phyloP scores from a whole-genome alignment of 2,113 vertebrate genomes.

The Apteryx mantelli region DNA sequence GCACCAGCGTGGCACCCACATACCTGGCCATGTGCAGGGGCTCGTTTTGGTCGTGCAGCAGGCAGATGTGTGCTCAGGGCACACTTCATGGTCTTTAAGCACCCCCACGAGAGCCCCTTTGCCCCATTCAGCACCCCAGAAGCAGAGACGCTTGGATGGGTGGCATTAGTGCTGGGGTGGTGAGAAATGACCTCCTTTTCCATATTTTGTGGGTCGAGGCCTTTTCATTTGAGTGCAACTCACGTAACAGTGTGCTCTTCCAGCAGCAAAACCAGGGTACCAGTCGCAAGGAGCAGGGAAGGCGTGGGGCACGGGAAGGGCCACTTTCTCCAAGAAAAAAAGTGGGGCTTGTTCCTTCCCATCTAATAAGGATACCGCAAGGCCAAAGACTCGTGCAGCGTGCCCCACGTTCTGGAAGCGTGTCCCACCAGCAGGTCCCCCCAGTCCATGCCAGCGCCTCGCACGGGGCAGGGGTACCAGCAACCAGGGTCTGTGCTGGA shows the following conservation, averaged over 20 bases:
- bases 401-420: too few relatives aligned
- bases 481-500: neutral
- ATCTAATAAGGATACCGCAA: too few relatives aligned
- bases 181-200: neutral
- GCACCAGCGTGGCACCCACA: too few relatives aligned
- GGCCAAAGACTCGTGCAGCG: too few relatives aligned
- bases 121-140: neutral
- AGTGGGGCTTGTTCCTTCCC: too few relatives aligned
- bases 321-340: neutral
- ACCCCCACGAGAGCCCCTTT: rapidly evolving
- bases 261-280: neutral
- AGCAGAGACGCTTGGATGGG: too few relatives aligned
- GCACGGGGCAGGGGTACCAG: neutral
- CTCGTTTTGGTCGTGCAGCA: neutral
- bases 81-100: neutral
- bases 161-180: neutral
- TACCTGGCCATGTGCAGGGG: too few relatives aligned
- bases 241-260: neutral
- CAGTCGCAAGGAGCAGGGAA: too few relatives aligned
- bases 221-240: neutral
- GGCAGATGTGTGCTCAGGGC: neutral
- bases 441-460: too few relatives aligned
- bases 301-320: neutral
- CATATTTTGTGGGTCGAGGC: neutral
- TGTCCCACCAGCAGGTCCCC: too few relatives aligned